A percentile compares a stretch with the other conserved stretches of the same genome.
phyloP scores from a whole-genome alignment of 2,888 invertebrate species.

The Gastracanthus pulcherrimus region DNA sequence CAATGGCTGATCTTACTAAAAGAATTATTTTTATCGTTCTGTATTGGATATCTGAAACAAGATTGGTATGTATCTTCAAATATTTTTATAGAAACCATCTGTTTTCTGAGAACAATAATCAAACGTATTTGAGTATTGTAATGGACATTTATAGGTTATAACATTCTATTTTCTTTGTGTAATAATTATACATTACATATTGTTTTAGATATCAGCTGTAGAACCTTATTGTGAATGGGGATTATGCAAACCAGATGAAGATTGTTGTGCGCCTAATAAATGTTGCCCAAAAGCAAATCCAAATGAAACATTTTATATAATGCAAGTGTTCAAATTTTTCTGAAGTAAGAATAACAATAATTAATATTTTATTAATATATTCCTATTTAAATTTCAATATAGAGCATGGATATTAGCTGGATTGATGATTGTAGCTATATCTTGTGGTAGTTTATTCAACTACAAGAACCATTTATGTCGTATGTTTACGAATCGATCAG shows the following conservation, averaged over 20 bases:
- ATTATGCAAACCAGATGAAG: conserved; percentile 60
- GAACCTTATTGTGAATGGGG: conserved; percentile 64
- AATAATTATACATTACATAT: not conserved
- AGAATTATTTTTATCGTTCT: conserved; percentile 59
- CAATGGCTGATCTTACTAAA: conserved; percentile 57
- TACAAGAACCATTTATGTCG: not conserved
- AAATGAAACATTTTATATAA: conserved; percentile 15
- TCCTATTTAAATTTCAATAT: conserved; percentile 12
- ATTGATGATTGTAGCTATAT: conserved; percentile 1
- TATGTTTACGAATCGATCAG: not conserved
- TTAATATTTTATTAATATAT: conserved; percentile 5
- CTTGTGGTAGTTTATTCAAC: conserved; percentile 4
- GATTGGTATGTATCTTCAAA: conserved; percentile 53
- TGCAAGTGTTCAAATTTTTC: conserved; percentile 33
- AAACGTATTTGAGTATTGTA: not conserved
- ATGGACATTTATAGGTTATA: not conserved
- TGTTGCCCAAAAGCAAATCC: conserved; percentile 61
- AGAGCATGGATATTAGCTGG: conserved; percentile 31
- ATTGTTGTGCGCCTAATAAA: conserved; percentile 65
- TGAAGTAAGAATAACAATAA: not conserved
- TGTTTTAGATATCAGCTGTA: conserved; percentile 36
- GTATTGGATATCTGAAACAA: conserved; percentile 51
- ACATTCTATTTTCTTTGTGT: not conserved
- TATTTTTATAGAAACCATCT: not conserved
- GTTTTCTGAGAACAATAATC: not conserved